phyloP scores from a whole-genome alignment of 1,140 invertebrate genomes.

The Micrasema minimum region DNA sequence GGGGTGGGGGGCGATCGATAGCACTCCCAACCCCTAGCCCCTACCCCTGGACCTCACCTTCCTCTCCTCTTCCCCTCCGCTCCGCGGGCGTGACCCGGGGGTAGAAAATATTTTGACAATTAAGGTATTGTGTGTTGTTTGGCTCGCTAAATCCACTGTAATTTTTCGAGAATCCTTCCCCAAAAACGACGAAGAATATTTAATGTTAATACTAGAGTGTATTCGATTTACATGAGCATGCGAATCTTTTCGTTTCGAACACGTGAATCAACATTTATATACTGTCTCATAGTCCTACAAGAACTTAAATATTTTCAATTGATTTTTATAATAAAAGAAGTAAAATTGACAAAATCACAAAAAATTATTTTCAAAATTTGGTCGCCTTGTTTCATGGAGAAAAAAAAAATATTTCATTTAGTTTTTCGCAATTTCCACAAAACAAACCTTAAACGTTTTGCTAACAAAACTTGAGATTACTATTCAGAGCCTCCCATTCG shows the following conservation, averaged over 20 bases:
- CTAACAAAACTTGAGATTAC: no score
- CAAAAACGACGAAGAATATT: background rate
- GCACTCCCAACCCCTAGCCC: conserved; percentile 12
- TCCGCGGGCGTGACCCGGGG: conserved; percentile 19
- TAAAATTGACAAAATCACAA: no score
- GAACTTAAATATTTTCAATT: no score
- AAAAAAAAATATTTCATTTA: no score
- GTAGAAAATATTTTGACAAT: conserved; percentile 48
- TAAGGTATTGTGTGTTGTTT: conserved; percentile 33
- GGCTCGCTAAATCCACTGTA: conserved; percentile 8
- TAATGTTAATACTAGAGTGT: background rate
- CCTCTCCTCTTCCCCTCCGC: background rate
- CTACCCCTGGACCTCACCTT: no score
- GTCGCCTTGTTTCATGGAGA: no score
- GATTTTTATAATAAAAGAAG: no score
- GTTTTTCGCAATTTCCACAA: no score
- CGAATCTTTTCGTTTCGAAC: background rate
- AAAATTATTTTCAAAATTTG: no score
- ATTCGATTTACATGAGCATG: background rate
- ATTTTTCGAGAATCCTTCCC: conserved; percentile 6
- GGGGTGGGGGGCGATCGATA: conserved; percentile 38
- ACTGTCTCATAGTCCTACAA: no score
- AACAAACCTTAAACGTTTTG: no score
- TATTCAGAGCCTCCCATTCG: no score
- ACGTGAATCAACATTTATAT: background rate